Evolutionary conservation across 2,888 invertebrate genomes (phyloP), one percentile per base, ranked within the genome.

Genomic region (Rhagonycha fulva): DNA sequence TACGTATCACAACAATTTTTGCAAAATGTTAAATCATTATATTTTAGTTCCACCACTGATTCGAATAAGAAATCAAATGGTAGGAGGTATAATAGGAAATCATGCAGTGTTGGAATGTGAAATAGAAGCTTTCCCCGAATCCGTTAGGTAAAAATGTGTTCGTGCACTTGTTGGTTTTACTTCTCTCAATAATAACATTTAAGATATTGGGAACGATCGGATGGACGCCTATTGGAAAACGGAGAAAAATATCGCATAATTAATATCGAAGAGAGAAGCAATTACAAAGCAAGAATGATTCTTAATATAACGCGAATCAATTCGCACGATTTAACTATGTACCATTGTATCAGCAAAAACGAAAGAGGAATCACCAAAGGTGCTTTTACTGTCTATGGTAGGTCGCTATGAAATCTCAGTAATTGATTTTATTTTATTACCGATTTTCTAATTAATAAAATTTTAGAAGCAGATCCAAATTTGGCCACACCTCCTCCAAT

Each of bases 51-150:
- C 95, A 68, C 96, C 97, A 0, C 92, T 94, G 86, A 95, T 97
- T 81, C 90, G 93, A 71, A 94, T 96, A 47, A 92, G 93, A 71
- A 93, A 93, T 83, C 94, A 94, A 84, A 90, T 92, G 84, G 91
- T 96, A 72, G 94, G 93, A 69, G 93, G 93, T 0, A 90, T 91
- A 62, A 93, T 93, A 83, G 94, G 94, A 79, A 90, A 90, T 63
- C 92, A 91, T 2, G 95, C 92, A 0, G 90, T 91, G 62, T 88
- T 96, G 62, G 95, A 95, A 86, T 97, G 97, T 85, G 94, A 95
- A 88, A 93, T 96, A 24, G 96, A 97, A 89, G 96, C 96, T 0
- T 96, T 93, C 88, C 97, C 97, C 0, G 94, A 95, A 83, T 94
- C 96, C 0, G 91, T 95, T 0, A 90, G 94, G 87, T 87, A 80